Base-by-base conservation (phyloP, 2,113 vertebrate genomes). In the Pseudorectes ferrugineus region DNA sequence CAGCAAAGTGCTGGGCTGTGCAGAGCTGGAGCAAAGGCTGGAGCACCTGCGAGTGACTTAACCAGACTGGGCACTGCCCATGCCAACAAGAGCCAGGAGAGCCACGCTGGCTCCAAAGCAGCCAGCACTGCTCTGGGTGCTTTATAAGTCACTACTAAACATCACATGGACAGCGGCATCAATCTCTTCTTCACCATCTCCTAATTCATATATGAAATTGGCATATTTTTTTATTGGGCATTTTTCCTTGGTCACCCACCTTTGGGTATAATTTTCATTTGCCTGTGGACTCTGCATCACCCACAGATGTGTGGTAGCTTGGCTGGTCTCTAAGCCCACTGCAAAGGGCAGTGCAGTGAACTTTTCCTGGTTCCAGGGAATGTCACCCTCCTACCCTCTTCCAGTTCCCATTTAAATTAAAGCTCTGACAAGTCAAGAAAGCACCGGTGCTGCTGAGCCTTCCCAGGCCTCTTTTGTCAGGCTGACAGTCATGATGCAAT, bases 101-200 rank as follows among this genome's bases (percentile, higher is more conserved):
- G 28, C 25, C 73, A 70, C 0, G 0, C 14, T 13, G n/a, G 14
- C n/a, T 79, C 23, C 43, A 40, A 19, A 49, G 1, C 4, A 85
- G 42, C 14, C 3, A 7, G 49, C 31, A 40, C 13, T 3, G 0
- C 28, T 65, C 67, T 61, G 42, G 45, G 11, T 73, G 58, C 40
- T 61, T 24, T 70, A 6, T 11, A 55, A 48, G 22, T 42, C 62
- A 59, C 82, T 72, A 22, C 31, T 33, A n/a, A 80, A 33, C 13
- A 22, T 26, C 38, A 55, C 54, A 49, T 0, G 2, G 31, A 36
- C 19, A 90, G 58, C 36, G 68, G 23, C 22, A 61, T 46, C 42
- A 83, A 36, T 6, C 12, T 58, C 51, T 61, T 73, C 49, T 58
- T 84, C 21, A 62, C 57, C 42, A 74, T 29, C 29, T 24, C 11